Evolutionary conservation across 2,113 vertebrate genomes (phyloP).

Genomic region (Brachypteracias leptosomus): DNA sequence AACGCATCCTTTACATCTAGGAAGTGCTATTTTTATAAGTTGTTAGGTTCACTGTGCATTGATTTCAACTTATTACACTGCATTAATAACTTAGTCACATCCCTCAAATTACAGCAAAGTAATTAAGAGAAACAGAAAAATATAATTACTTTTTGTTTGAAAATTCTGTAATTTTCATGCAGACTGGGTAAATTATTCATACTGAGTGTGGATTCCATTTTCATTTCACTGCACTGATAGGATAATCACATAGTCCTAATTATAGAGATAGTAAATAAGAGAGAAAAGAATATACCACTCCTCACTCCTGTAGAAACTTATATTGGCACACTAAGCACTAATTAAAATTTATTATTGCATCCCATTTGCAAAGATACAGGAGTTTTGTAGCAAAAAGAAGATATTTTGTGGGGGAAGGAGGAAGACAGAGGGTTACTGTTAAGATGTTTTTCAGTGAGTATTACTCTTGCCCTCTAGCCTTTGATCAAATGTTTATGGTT

Average conservation of each 20-base stretch:
- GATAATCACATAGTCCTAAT: conserved; percentile 37
- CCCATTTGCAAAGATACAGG: background rate
- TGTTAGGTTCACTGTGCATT: background rate
- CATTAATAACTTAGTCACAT: conserved; percentile 26
- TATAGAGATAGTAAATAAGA: conserved; percentile 47
- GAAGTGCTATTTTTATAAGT: background rate
- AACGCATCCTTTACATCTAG: background rate
- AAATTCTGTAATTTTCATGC: conserved; percentile 40
- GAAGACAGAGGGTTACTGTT: background rate
- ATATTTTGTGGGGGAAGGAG: background rate
- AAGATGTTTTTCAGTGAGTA: background rate
- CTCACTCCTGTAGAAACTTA: background rate
- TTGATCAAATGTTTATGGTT: background rate
- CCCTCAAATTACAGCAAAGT: conserved; percentile 29
- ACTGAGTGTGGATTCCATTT: conserved; percentile 25
- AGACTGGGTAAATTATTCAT: conserved; percentile 34
- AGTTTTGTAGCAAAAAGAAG: background rate
- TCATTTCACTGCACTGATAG: background rate
- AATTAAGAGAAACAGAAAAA: conserved; percentile 57
- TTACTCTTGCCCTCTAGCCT: background rate
- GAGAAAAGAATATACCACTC: background rate
- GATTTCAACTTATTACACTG: background rate
- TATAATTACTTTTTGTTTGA: conserved; percentile 43
- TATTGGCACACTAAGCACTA: background rate
- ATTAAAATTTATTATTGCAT: conserved; percentile 19